Percentiles rank a stretch among this genome's conserved stretches.
phyloP scores from a whole-genome alignment of 2,888 invertebrate genomes.

The Epinotia ramella region DNA sequence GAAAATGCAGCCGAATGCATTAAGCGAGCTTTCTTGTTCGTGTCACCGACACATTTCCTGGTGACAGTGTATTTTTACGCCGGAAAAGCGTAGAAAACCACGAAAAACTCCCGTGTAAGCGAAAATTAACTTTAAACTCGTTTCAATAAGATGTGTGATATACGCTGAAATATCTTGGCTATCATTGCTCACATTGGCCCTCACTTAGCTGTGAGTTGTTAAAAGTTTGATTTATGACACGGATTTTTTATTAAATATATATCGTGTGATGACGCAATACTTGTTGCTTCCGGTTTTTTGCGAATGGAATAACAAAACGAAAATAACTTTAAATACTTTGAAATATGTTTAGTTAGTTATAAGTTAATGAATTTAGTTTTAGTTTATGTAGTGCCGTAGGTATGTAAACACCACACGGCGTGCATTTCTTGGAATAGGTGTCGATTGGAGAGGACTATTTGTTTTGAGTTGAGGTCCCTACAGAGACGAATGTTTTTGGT shows the following conservation, averaged over 20 bases:
- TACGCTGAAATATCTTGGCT: constrained; percentile 4
- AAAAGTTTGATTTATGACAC: constrained; percentile 22
- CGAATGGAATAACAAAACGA: not conserved
- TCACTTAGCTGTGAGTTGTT: constrained; percentile 26
- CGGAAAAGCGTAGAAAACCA: constrained; percentile 3
- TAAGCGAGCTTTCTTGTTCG: constrained; percentile 35
- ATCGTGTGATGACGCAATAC: not conserved
- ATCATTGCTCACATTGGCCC: constrained; percentile 23
- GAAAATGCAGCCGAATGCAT: constrained; percentile 42
- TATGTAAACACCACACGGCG: too few species aligned
- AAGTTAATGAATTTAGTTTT: too few species aligned
- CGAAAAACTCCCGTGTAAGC: not conserved
- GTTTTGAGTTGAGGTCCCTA: too few species aligned
- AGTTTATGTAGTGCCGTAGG: too few species aligned
- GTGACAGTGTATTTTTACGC: constrained; percentile 37
- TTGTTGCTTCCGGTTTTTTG: not conserved
- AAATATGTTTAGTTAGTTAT: too few species aligned
- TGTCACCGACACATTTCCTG: constrained; percentile 34
- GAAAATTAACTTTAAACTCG: not conserved
- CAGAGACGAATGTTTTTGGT: too few species aligned
- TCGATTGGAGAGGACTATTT: too few species aligned
- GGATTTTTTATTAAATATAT: constrained; percentile 3
- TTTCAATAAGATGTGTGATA: not conserved
- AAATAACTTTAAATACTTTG: too few species aligned
- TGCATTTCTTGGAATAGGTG: too few species aligned